These are phyloP conservation scores for Recurvirostra avosetta DNA, from an alignment of 2,113 vertebrate genomes.

Conservation along the genomic window DNA sequence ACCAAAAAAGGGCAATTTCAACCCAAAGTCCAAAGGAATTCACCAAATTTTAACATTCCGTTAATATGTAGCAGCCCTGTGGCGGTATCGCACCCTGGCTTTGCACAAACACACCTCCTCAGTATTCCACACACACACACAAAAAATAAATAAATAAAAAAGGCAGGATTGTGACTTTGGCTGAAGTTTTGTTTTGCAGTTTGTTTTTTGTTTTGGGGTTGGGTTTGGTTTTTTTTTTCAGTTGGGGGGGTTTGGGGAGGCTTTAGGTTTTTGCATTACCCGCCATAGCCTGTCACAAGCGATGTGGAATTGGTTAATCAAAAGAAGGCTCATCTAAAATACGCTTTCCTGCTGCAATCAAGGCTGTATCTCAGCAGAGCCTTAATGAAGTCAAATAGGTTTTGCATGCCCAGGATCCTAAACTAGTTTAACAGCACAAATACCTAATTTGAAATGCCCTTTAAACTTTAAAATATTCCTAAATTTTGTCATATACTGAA, in stretches of 20 bases:
- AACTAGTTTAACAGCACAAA: neutral
- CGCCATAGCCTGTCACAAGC: neutral
- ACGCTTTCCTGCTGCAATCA: neutral
- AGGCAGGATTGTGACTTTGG: neutral
- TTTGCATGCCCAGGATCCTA: slow-evolving; percentile 1
- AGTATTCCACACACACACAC: neutral
- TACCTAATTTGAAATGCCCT: neutral
- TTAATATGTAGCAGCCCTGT: neutral
- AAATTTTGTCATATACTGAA: neutral
- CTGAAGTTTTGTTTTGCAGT: neutral
- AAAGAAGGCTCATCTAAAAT: neutral
- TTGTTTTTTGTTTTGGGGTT: neutral
- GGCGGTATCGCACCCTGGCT: neutral
- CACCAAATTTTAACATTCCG: accelerated
- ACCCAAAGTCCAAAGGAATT: neutral
- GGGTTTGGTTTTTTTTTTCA: neutral
- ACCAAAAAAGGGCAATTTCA: neutral
- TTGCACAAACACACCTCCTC: neutral
- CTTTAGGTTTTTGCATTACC: neutral
- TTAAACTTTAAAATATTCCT: neutral
- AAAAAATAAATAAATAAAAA: neutral
- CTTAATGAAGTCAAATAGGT: slow-evolving; percentile 4
- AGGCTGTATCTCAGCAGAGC: neutral
- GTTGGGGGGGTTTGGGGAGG: neutral
- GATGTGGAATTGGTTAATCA: neutral